These are phyloP conservation scores for Aptenodytes forsteri DNA, from an alignment of 2,113 vertebrate species.

Conservation along the genomic window DNA sequence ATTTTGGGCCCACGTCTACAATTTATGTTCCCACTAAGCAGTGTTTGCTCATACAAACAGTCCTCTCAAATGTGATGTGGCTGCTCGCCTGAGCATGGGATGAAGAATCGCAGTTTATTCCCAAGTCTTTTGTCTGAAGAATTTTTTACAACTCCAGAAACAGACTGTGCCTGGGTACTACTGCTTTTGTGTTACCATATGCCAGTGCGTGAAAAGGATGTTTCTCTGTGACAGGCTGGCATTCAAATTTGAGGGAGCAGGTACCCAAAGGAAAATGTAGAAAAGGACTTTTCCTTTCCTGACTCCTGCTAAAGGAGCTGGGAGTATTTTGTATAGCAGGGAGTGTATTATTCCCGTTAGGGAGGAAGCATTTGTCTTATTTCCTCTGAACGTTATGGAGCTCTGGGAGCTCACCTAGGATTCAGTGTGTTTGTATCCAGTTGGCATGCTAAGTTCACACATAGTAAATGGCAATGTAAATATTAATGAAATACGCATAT, in stretches of 20 bases:
- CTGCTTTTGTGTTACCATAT: background rate
- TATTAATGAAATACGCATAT: background rate
- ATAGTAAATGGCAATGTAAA: background rate
- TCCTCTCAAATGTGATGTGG: background rate
- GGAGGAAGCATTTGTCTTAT: background rate
- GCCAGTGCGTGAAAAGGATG: background rate
- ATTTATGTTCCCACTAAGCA: background rate
- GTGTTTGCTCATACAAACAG: background rate
- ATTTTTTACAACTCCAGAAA: background rate
- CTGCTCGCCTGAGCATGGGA: background rate
- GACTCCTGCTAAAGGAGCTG: background rate
- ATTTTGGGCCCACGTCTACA: background rate
- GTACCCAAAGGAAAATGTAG: background rate
- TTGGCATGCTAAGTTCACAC: background rate
- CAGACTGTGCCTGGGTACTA: background rate
- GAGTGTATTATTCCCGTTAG: background rate
- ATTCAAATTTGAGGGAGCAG: background rate
- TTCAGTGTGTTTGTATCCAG: background rate
- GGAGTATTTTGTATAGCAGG: background rate
- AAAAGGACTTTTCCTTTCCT: background rate
- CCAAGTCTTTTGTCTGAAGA: background rate
- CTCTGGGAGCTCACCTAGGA: background rate
- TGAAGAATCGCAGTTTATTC: background rate
- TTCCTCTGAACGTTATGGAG: rapidly evolving
- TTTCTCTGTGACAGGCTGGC: background rate